phyloP scores from a whole-genome alignment of 2,113 vertebrate species.

The Thalassarche chlororhynchos region DNA sequence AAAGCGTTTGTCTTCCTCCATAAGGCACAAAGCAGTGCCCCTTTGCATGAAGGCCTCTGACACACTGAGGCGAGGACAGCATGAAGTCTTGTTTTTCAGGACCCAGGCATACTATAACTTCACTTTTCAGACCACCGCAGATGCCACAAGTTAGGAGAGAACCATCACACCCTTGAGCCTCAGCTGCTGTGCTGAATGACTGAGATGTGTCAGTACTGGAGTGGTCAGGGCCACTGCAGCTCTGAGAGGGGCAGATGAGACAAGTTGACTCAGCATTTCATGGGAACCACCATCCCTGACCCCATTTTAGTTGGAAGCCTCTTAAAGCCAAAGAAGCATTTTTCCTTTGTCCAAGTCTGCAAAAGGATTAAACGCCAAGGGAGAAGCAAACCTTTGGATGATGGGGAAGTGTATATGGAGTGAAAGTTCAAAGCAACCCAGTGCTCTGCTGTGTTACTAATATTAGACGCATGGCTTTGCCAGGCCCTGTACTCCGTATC shows the following conservation, averaged over 20 bases:
- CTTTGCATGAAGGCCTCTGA: not conserved
- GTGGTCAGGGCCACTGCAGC: too few relatives aligned
- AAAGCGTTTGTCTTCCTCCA: not conserved
- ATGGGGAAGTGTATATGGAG: not conserved
- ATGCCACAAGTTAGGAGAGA: not conserved
- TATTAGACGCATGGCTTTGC: fast-evolving
- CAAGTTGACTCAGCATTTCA: too few relatives aligned
- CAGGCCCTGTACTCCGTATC: not conserved
- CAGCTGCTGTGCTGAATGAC: not conserved
- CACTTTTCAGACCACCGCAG: not conserved
- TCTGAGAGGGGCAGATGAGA: too few relatives aligned
- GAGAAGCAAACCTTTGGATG: not conserved
- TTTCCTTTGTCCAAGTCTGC: not conserved
- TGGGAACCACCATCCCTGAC: not conserved
- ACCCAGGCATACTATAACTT: not conserved
- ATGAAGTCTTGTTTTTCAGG: not conserved
- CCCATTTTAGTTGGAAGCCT: not conserved
- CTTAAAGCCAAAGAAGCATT: not conserved
- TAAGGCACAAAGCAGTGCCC: not conserved
- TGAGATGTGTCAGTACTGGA: too few relatives aligned
- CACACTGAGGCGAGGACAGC: not conserved
- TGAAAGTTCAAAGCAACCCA: not conserved
- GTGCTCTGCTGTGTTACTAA: not conserved
- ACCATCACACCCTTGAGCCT: too few relatives aligned
- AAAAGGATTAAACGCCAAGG: not conserved